A percentile compares a stretch with the other conserved stretches of the same genome.
Evolutionary conservation across 2,797 vertebrate species (phyloP).

Genomic region (Clamator glandarius): DNA sequence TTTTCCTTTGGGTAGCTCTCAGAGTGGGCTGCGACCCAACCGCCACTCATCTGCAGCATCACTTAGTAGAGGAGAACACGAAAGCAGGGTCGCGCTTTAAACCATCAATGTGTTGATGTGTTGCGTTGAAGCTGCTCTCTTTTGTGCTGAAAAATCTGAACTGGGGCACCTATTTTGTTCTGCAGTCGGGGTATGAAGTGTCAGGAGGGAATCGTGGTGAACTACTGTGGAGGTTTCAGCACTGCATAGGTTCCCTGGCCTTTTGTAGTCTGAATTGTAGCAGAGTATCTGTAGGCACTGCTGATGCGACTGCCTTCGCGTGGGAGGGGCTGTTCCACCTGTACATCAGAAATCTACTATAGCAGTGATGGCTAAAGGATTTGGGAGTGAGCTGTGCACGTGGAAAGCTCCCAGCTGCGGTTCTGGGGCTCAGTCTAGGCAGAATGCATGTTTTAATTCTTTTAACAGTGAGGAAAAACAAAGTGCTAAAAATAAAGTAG

Average conservation of each 20-base stretch:
- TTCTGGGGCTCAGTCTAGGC: neutral
- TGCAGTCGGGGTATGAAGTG: neutral
- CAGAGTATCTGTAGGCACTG: neutral
- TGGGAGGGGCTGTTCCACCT: neutral
- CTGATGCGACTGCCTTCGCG: rapidly evolving
- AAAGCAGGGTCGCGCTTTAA: neutral
- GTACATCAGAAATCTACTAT: rapidly evolving
- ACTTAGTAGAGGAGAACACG: neutral
- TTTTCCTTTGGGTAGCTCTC: neutral
- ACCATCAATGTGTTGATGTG: neutral
- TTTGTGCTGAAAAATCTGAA: neutral
- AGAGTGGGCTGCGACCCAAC: neutral
- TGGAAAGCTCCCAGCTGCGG: neutral
- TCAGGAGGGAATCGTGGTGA: rapidly evolving
- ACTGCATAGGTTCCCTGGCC: neutral
- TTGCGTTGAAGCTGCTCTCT: neutral
- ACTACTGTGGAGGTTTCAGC: neutral
- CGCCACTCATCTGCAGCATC: rapidly evolving
- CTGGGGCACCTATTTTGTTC: neutral
- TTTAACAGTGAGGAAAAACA: neutral
- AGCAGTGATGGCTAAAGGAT: neutral
- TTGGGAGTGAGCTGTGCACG: neutral
- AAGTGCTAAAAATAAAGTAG: neutral
- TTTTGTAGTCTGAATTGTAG: neutral
- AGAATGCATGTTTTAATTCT: neutral